Percentiles rank a stretch among this genome's conserved stretches.
Evolutionary conservation across 2,888 invertebrate species (phyloP).

Genomic region (Axea sp.): DNA sequence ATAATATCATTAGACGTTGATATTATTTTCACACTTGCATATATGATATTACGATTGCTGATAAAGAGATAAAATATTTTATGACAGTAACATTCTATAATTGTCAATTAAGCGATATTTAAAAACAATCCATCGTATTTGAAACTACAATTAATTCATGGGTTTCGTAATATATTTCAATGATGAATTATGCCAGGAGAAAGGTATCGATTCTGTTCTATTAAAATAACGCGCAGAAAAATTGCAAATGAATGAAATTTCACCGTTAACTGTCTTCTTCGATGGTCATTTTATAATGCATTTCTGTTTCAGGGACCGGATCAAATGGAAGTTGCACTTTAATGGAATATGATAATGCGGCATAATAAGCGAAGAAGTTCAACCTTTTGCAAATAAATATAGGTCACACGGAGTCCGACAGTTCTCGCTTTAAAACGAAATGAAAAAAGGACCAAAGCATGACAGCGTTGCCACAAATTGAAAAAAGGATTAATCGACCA

Average conservation of each 20-base stretch:
- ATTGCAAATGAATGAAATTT: slow-evolving; percentile 37
- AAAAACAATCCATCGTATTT: no score
- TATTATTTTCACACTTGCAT: no score
- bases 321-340: slow-evolving; percentile 59
- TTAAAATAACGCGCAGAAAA: slow-evolving; percentile 35
- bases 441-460: slow-evolving; percentile 16
- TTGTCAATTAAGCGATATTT: no score
- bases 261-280: slow-evolving; percentile 36
- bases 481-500: slow-evolving; percentile 36
- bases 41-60: no score
- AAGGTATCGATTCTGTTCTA: slow-evolving; percentile 34
- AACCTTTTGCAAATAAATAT: slow-evolving; percentile 47
- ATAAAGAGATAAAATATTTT: no score
- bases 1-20: no score
- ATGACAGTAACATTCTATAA: no score
- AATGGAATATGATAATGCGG: slow-evolving; percentile 61
- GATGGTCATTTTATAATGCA: slow-evolving; percentile 56
- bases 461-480: slow-evolving; percentile 15
- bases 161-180: no score
- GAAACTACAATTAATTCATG: no score
- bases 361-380: slow-evolving; percentile 54
- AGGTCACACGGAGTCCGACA: slow-evolving; percentile 47
- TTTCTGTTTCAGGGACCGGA: slow-evolving; percentile 33
- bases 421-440: slow-evolving; percentile 38
- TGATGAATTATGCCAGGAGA: slow-evolving; percentile 16